These are phyloP conservation scores for Bursaphelenchus okinawaensis DNA, from an alignment of 2,888 invertebrate species.

Conservation along the genomic window DNA sequence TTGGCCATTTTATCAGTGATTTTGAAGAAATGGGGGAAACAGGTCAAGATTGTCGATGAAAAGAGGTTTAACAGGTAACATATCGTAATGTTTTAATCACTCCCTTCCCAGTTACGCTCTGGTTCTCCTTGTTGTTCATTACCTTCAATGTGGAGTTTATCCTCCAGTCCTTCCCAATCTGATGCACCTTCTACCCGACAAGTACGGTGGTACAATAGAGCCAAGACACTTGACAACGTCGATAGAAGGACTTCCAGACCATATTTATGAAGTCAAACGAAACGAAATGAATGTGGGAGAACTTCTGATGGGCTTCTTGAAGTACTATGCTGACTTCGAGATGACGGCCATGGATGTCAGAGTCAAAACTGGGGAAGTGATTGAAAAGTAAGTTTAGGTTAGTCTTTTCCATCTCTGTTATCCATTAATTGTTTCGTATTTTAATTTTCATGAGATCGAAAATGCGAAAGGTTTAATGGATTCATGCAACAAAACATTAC, in stretches of 20 bases:
- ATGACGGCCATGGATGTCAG: slow-evolving; percentile 37
- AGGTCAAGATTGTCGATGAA: slow-evolving; percentile 35
- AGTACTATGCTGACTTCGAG: slow-evolving; percentile 44
- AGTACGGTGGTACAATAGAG: slow-evolving; percentile 17
- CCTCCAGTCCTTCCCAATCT: slow-evolving; percentile 53
- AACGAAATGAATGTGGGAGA: slow-evolving; percentile 34
- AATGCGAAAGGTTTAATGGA: too few relatives aligned
- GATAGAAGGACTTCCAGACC: background rate
- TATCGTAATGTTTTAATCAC: too few relatives aligned
- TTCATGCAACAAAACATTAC: too few relatives aligned
- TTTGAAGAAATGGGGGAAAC: slow-evolving; percentile 52
- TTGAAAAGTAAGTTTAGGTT: background rate
- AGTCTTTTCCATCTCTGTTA: background rate
- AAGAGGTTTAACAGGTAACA: slow-evolving; percentile 43
- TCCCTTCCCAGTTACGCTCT: slow-evolving; percentile 42
- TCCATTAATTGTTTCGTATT: background rate
- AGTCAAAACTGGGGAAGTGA: slow-evolving; percentile 17
- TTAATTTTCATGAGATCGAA: background rate
- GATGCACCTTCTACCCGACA: slow-evolving; percentile 25
- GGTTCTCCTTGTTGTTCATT: slow-evolving; percentile 50
- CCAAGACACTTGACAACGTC: slow-evolving; percentile 12
- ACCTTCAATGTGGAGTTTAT: slow-evolving; percentile 45
- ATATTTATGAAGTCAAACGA: slow-evolving; percentile 11
- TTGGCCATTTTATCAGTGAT: slow-evolving; percentile 42
- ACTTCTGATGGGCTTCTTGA: slow-evolving; percentile 49